A percentile compares a stretch with the other conserved stretches of the same genome.
phyloP scores from a whole-genome alignment of 2,113 vertebrate species.

The Carassius auratus region DNA sequence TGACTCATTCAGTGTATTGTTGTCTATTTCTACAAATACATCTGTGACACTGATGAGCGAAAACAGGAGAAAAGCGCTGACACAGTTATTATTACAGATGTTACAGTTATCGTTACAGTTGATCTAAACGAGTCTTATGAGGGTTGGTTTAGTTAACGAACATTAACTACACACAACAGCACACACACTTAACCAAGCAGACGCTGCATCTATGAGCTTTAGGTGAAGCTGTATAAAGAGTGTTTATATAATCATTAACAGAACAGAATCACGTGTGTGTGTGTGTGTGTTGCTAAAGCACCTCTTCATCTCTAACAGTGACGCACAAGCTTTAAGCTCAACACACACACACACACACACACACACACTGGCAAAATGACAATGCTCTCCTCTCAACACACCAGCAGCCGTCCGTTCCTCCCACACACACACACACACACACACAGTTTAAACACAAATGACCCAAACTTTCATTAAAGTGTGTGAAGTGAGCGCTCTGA shows the following conservation, averaged over 20 bases:
- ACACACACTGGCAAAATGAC: neutral
- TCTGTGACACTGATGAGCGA: too few species aligned
- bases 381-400: neutral
- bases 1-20: too few species aligned
- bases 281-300: constrained; percentile 3
- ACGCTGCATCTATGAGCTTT: neutral
- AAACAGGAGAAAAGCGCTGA: neutral
- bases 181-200: neutral
- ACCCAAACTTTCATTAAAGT: neutral
- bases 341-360: constrained; percentile 19
- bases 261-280: neutral
- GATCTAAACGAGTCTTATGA: neutral
- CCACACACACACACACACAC: neutral
- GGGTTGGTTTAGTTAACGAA: neutral
- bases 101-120: neutral
- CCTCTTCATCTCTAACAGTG: constrained; percentile 13
- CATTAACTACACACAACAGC: neutral
- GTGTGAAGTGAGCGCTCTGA: neutral
- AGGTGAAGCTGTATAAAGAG: neutral
- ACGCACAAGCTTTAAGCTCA: neutral
- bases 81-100: neutral
- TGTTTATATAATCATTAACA: constrained; percentile 12
- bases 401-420: neutral
- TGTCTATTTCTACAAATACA: too few species aligned
- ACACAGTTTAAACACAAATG: neutral